Evolutionary conservation across 2,888 invertebrate species (phyloP).

Genomic region (Vesta saturnalis): DNA sequence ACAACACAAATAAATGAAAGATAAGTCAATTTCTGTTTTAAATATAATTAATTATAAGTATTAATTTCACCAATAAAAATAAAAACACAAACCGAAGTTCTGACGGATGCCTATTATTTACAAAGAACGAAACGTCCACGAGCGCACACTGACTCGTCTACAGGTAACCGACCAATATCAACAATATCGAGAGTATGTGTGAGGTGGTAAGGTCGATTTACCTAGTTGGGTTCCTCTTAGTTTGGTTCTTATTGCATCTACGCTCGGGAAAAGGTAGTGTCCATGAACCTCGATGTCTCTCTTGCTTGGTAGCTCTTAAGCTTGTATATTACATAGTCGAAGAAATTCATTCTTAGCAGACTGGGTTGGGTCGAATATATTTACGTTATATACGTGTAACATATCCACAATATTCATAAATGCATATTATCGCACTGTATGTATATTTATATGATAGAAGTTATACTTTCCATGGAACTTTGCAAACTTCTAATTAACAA

Average conservation of each 20-base stretch:
- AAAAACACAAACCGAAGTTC: conserved; percentile 3
- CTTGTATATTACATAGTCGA: neutral
- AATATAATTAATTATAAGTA: neutral
- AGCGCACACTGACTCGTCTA: conserved; percentile 28
- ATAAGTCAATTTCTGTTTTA: conserved; percentile 20
- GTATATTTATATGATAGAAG: no score
- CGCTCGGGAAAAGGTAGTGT: conserved; percentile 44
- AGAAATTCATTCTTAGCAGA: neutral
- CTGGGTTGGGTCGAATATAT: neutral
- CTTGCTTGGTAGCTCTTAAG: conserved; percentile 8
- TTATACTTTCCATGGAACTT: no score
- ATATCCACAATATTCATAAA: no score
- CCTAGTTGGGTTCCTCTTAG: conserved; percentile 37
- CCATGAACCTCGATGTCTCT: conserved; percentile 47
- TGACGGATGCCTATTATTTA: conserved; percentile 16
- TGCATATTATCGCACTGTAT: no score
- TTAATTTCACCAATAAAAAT: neutral
- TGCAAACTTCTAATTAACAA: no score
- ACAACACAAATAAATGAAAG: conserved; percentile 27
- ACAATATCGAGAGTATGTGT: conserved; percentile 51
- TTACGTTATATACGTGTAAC: no score
- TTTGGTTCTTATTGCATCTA: conserved; percentile 44
- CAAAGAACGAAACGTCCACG: conserved; percentile 25
- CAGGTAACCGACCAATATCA: conserved; percentile 38
- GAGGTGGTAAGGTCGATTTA: conserved; percentile 42